phyloP scores from a whole-genome alignment of 2,888 invertebrate species.

The Chironomus tentans region DNA sequence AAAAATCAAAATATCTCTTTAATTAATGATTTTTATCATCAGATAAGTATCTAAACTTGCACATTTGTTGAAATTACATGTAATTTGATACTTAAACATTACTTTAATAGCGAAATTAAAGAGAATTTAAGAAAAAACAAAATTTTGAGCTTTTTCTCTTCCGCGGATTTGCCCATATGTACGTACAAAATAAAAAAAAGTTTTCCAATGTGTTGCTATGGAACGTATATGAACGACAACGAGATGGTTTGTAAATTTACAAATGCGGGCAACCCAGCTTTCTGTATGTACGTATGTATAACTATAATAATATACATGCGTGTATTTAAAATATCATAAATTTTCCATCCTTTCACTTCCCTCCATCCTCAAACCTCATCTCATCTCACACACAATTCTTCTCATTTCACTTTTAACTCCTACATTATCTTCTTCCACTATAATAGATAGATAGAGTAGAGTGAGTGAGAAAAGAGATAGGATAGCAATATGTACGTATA shows the following conservation, averaged over 20 bases:
- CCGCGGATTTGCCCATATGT: too few species aligned
- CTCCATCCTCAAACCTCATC: background rate
- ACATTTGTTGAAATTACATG: too few species aligned
- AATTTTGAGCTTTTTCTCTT: too few species aligned
- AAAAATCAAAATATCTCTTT: too few species aligned
- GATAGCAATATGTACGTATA: background rate
- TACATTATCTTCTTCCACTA: background rate
- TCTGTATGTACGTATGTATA: background rate
- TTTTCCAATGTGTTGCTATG: background rate
- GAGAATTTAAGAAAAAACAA: too few species aligned
- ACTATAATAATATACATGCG: slow-evolving; percentile 22
- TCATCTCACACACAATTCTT: background rate
- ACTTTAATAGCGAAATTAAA: too few species aligned
- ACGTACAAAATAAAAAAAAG: background rate
- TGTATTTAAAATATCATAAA: slow-evolving; percentile 27
- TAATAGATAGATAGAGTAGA: background rate
- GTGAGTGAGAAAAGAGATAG: background rate
- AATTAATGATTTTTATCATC: too few species aligned
- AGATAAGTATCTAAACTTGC: too few species aligned
- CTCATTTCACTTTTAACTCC: background rate
- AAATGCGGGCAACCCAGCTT: background rate
- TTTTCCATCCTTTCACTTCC: slow-evolving; percentile 11
- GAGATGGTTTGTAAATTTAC: background rate
- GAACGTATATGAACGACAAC: background rate
- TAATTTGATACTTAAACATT: too few species aligned